phyloP scores from a whole-genome alignment of 2,888 invertebrate species.

The Lithosia quadra region DNA sequence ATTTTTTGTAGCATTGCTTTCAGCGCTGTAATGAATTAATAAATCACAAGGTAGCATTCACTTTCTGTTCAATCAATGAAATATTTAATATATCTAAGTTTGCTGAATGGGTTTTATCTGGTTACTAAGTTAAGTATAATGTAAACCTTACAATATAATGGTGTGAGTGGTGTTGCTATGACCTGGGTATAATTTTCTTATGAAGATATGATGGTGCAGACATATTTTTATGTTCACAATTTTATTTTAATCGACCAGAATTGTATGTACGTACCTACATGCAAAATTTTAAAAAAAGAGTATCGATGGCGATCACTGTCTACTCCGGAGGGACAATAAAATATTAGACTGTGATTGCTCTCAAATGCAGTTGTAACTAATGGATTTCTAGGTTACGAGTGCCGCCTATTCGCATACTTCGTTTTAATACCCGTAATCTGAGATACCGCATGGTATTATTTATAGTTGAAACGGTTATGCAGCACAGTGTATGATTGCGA shows the following conservation, averaged over 20 bases:
- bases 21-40: not conserved
- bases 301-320: too few relatives aligned
- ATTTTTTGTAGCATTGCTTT: not conserved
- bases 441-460: conserved; percentile 5
- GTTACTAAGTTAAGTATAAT: not conserved
- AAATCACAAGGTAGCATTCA: not conserved
- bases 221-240: too few relatives aligned
- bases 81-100: not conserved
- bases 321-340: too few relatives aligned
- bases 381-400: not conserved
- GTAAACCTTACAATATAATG: not conserved
- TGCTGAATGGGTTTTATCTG: not conserved
- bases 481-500: not conserved
- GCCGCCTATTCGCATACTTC: not conserved
- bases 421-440: not conserved
- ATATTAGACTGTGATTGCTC: too few relatives aligned
- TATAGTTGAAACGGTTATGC: not conserved
- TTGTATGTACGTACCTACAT: too few relatives aligned
- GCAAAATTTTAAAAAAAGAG: too few relatives aligned
- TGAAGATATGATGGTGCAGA: not conserved
- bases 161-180: not conserved
- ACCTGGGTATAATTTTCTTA: not conserved
- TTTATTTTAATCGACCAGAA: too few relatives aligned
- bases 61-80: not conserved
- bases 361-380: too few relatives aligned